These are phyloP conservation scores for Heterotis niloticus DNA, from an alignment of 2,113 vertebrate genomes.

Conservation along the genomic window DNA sequence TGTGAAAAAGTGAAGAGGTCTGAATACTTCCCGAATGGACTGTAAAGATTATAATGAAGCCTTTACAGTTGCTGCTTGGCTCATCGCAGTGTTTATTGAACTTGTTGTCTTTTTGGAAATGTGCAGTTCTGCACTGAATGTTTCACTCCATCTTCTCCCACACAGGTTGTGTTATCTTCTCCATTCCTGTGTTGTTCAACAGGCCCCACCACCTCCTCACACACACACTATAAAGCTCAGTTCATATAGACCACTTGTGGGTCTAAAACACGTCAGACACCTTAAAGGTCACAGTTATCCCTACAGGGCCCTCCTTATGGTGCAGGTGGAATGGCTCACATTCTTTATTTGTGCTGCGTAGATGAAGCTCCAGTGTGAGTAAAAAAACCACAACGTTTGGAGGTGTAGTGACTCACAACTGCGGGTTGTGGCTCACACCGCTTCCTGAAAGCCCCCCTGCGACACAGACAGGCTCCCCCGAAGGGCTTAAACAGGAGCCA, in stretches of 20 bases:
- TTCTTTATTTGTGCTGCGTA: not conserved
- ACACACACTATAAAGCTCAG: too few species aligned
- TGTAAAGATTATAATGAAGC: conserved; percentile 6
- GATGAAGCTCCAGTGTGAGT: not conserved
- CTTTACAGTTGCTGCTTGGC: too few species aligned
- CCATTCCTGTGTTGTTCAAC: not conserved
- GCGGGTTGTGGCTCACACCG: not conserved
- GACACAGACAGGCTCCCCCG: not conserved
- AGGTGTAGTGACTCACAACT: not conserved
- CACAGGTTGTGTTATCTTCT: not conserved
- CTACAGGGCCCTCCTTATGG: too few species aligned
- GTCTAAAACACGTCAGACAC: too few species aligned
- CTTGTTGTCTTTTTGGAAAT: not conserved
- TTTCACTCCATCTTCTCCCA: too few species aligned
- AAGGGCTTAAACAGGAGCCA: conserved; percentile 12
- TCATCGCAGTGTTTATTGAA: too few species aligned
- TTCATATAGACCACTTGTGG: too few species aligned
- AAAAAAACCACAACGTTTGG: not conserved
- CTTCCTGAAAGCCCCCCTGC: not conserved
- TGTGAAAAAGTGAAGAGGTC: not conserved
- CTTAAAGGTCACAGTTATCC: too few species aligned
- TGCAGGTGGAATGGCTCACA: not conserved
- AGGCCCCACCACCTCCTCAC: not conserved
- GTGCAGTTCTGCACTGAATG: too few species aligned
- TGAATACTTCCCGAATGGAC: not conserved